A percentile compares a stretch with the other conserved stretches of the same genome.
Evolutionary conservation across 1,140 invertebrate species (phyloP).

Genomic region (Bilobella aurantiaca): DNA sequence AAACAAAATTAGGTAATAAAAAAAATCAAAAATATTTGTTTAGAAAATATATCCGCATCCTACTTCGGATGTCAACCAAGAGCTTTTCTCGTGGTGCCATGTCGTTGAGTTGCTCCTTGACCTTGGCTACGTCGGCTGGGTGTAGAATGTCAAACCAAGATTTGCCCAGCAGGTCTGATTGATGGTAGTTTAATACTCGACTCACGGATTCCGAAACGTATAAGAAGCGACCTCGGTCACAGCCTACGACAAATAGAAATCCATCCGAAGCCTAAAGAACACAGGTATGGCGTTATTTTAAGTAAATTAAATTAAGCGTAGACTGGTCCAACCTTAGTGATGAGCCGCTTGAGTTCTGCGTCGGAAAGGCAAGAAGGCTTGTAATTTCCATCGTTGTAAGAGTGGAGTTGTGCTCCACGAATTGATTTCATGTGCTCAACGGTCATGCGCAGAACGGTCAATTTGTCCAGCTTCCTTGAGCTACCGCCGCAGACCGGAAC

Average conservation of each 20-base stretch:
- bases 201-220: conserved; percentile 86
- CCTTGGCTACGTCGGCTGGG: conserved; percentile 86
- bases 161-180: conserved; percentile 79
- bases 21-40: conserved; percentile 10
- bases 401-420: conserved; percentile 56
- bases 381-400: conserved; percentile 68
- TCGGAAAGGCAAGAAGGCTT: conserved; percentile 81
- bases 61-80: conserved; percentile 80
- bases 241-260: conserved; percentile 86
- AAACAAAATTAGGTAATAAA: background rate
- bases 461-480: conserved; percentile 83
- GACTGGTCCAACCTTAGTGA: conserved; percentile 50
- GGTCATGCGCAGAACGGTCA: conserved; percentile 85
- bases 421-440: conserved; percentile 83
- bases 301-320: too few species aligned
- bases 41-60: conserved; percentile 37
- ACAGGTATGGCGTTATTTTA: background rate
- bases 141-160: conserved; percentile 91
- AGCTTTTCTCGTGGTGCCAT: conserved; percentile 74
- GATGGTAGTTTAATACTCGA: conserved; percentile 69
- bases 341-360: conserved; percentile 73
- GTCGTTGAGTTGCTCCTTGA: conserved; percentile 88
- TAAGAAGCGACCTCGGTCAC: conserved; percentile 77
- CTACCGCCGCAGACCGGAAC: conserved; percentile 88
- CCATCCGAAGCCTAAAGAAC: conserved; percentile 65